Conservation (phyloP, 2,797 vertebrate species). For the Etheostoma nigrum region DNA sequence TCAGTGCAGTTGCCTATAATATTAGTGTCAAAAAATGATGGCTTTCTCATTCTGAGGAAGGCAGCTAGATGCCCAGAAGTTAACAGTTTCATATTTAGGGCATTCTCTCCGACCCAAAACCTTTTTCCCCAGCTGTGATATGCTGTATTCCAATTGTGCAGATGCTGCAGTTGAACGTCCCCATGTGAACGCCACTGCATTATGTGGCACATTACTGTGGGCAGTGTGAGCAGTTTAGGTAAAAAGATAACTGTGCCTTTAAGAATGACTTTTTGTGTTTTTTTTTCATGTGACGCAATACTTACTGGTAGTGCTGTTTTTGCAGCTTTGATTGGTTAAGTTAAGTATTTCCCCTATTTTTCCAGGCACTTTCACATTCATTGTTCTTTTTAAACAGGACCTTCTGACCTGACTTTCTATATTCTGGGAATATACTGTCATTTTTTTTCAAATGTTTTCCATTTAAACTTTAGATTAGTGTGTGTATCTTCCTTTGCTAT, state of each 20-base stretch:
- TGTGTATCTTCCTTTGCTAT: not conserved
- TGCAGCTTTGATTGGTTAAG: constrained; percentile 78
- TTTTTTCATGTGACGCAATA: constrained; percentile 64
- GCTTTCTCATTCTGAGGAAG: constrained; percentile 2
- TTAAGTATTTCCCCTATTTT: constrained; percentile 68
- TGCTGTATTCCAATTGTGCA: not conserved
- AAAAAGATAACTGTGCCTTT: constrained; percentile 44
- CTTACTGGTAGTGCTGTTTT: constrained; percentile 79
- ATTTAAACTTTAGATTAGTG: not conserved
- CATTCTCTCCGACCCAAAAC: not conserved
- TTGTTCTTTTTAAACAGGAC: constrained; percentile 66
- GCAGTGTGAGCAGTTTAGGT: constrained; percentile 14
- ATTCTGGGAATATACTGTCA: constrained; percentile 31
- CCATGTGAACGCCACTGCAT: not conserved
- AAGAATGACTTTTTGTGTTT: constrained; percentile 53
- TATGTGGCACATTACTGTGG: constrained; percentile 13
- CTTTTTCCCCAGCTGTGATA: not conserved
- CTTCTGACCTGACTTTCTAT: constrained; percentile 41
- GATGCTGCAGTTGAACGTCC: not conserved
- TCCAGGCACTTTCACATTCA: constrained; percentile 54
- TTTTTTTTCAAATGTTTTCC: not conserved
- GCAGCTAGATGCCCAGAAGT: constrained; percentile 16
- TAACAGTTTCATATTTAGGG: constrained; percentile 20
- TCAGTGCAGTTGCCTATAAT: constrained; percentile 15
- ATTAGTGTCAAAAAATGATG: constrained; percentile 24